These are phyloP conservation scores for Poecilia latipinna DNA, from an alignment of 2,113 vertebrate genomes.

Conservation along the genomic window DNA sequence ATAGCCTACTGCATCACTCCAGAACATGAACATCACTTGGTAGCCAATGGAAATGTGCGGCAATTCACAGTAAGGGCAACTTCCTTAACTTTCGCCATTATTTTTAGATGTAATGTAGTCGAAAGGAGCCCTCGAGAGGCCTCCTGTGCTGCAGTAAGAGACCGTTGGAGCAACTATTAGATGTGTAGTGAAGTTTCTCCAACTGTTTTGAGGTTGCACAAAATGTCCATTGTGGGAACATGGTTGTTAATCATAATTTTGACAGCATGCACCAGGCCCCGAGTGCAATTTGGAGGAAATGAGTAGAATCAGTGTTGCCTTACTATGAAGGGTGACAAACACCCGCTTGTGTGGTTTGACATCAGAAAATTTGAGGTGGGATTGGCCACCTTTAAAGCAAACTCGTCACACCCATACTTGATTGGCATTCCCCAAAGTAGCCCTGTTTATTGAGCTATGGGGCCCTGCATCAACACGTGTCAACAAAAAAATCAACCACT, in stretches of 20 bases:
- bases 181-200: too few relatives aligned
- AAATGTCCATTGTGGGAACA: too few relatives aligned
- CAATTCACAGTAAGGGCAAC: conserved; percentile 89
- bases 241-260: too few relatives aligned
- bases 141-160: neutral
- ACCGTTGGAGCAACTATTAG: too few relatives aligned
- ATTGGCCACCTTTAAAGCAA: neutral
- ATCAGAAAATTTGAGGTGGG: too few relatives aligned
- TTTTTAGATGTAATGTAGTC: neutral
- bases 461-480: neutral
- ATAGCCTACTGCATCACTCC: conserved; percentile 96
- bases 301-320: too few relatives aligned
- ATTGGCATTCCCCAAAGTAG: neutral
- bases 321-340: too few relatives aligned
- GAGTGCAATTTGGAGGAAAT: too few relatives aligned
- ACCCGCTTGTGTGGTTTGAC: too few relatives aligned
- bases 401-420: neutral
- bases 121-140: neutral
- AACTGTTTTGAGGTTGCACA: too few relatives aligned
- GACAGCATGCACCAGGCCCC: too few relatives aligned
- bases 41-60: conserved; percentile 89
- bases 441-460: neutral
- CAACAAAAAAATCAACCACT: neutral
- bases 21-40: conserved; percentile 92
- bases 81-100: neutral